phyloP scores from a whole-genome alignment of 2,888 invertebrate genomes.

The Neoitamus cyanurus region DNA sequence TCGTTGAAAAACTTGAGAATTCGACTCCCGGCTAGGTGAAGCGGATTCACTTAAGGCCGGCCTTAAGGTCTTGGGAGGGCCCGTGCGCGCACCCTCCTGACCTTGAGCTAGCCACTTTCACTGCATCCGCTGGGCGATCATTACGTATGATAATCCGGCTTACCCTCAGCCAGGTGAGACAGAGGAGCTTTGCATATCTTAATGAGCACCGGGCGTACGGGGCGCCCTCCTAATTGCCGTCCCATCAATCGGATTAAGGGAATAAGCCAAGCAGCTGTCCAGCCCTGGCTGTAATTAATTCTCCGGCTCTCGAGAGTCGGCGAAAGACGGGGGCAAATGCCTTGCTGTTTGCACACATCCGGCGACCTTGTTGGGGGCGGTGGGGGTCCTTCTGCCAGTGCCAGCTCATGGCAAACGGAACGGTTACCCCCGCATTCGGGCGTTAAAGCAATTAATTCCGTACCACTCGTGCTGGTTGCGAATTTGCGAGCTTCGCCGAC shows the following conservation, averaged over 20 bases:
- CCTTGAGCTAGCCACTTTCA: constrained; percentile 31
- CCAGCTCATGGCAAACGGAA: neutral
- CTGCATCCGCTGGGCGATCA: neutral
- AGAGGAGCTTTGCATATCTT: neutral
- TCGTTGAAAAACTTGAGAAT: neutral
- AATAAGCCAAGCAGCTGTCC: constrained; percentile 24
- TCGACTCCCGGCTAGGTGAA: neutral
- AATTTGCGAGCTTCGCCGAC: neutral
- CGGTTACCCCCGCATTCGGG: constrained; percentile 8
- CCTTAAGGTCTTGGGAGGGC: neutral
- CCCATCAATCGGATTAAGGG: constrained; percentile 28
- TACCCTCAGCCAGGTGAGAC: neutral
- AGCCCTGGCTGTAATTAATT: constrained; percentile 16
- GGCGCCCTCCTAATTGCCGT: constrained; percentile 22
- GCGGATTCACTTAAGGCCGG: neutral
- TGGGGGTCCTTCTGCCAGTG: neutral
- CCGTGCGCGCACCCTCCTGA: neutral
- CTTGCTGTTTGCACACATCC: constrained; percentile 23
- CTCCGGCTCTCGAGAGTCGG: neutral
- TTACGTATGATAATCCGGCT: constrained; percentile 2
- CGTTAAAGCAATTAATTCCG: constrained; percentile 29
- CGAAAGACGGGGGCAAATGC: neutral
- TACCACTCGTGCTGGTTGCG: neutral
- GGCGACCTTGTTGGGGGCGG: constrained; percentile 12
- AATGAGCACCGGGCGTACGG: neutral